Evolutionary conservation across 2,113 vertebrate species (phyloP).

Genomic region (Microtus oregoni): DNA sequence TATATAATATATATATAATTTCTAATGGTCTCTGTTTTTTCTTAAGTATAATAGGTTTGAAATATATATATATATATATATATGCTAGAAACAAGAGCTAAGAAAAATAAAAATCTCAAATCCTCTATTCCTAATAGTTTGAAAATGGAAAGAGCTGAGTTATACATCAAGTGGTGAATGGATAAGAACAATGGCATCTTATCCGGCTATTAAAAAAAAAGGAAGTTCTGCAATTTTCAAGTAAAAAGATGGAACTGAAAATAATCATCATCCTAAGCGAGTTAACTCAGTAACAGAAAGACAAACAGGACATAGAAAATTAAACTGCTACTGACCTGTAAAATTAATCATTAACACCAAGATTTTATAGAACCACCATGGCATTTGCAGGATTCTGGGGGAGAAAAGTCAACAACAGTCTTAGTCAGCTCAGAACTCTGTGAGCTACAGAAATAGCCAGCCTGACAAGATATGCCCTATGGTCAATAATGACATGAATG

Average conservation of each 20-base stretch:
- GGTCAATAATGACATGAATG: background rate
- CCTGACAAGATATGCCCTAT: background rate
- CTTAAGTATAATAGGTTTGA: background rate
- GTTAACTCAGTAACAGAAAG: background rate
- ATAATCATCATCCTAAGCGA: background rate
- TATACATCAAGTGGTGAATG: background rate
- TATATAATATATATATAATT: background rate
- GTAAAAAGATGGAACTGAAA: background rate
- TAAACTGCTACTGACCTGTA: background rate
- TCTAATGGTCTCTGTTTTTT: background rate
- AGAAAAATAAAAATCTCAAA: background rate
- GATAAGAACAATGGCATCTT: background rate
- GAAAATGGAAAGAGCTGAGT: background rate
- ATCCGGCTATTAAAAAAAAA: background rate
- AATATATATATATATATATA: background rate
- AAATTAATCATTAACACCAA: background rate
- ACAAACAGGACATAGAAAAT: background rate
- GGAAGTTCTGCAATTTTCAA: background rate
- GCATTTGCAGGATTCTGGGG: rapidly evolving
- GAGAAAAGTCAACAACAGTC: background rate
- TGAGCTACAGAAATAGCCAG: background rate
- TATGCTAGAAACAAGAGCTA: background rate
- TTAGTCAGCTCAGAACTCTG: background rate
- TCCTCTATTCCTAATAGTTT: background rate
- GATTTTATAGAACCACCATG: too few species aligned